Conservation (phyloP, 2,888 invertebrate genomes). For the Heterodera filipjevi region DNA sequence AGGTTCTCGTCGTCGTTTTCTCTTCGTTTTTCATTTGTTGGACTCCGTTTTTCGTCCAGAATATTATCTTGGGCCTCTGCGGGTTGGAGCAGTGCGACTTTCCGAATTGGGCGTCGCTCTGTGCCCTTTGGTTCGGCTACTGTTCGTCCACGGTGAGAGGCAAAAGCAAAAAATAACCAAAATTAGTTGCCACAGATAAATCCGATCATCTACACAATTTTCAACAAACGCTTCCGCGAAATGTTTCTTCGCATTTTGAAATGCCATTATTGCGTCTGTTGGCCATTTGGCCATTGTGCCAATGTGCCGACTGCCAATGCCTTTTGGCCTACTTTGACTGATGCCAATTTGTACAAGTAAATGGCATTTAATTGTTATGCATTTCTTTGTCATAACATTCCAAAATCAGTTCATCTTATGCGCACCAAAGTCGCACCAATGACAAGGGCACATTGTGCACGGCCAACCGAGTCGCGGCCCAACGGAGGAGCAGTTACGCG, state of each 20-base stretch:
- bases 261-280: slow-evolving; percentile 42
- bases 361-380: too few relatives aligned
- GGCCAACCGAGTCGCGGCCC: neutral
- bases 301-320: neutral
- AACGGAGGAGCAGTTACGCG: neutral
- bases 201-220: slow-evolving; percentile 92
- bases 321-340: slow-evolving; percentile 1
- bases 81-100: slow-evolving; percentile 45
- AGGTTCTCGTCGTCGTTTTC: slow-evolving; percentile 90
- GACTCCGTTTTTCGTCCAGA: slow-evolving; percentile 92
- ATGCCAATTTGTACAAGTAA: slow-evolving; percentile 5
- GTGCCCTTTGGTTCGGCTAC: slow-evolving; percentile 85
- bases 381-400: neutral
- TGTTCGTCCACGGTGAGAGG: slow-evolving; percentile 71
- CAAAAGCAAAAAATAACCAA: neutral
- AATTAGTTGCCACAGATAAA: slow-evolving; percentile 68
- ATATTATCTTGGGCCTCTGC: slow-evolving; percentile 82
- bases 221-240: slow-evolving; percentile 84
- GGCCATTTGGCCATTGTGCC: neutral
- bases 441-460: neutral
- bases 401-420: neutral
- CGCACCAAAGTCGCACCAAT: neutral
- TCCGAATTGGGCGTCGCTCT: slow-evolving; percentile 73
- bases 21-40: slow-evolving; percentile 90
- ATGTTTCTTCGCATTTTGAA: slow-evolving; percentile 60